Conservation (phyloP, 1,140 invertebrate genomes). For the Thaumetopoea pityocampa region DNA sequence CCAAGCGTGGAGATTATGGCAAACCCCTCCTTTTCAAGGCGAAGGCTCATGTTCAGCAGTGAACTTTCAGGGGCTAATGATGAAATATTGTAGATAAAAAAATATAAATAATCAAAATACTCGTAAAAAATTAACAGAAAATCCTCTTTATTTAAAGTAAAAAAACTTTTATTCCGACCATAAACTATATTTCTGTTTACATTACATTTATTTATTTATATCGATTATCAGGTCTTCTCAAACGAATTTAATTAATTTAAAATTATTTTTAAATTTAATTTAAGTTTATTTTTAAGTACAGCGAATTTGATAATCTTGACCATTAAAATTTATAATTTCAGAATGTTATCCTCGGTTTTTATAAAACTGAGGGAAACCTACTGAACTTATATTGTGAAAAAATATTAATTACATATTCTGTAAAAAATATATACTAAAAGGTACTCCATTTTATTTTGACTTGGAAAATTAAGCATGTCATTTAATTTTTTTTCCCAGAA, state of each 20-base stretch:
- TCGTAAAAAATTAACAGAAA: too few species aligned
- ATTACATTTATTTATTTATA: neutral
- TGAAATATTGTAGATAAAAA: too few species aligned
- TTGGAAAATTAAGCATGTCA: neutral
- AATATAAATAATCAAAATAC: too few species aligned
- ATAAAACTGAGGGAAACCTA: constrained; percentile 57
- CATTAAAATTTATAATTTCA: constrained; percentile 49
- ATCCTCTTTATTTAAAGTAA: too few species aligned
- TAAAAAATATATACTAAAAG: neutral
- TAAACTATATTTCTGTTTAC: constrained; percentile 6
- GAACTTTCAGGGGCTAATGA: too few species aligned
- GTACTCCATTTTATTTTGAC: neutral
- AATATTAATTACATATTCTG: constrained; percentile 13
- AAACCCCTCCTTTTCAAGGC: too few species aligned
- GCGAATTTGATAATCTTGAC: constrained; percentile 13
- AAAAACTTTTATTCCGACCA: too few species aligned
- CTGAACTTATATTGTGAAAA: constrained; percentile 67
- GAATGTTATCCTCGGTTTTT: constrained; percentile 54
- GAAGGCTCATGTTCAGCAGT: too few species aligned
- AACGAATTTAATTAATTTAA: neutral
- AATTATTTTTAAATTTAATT: constrained; percentile 10
- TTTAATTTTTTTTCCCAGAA: neutral
- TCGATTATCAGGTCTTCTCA: neutral
- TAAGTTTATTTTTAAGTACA: constrained; percentile 17
- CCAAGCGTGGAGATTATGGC: too few species aligned